phyloP scores from a whole-genome alignment of 2,113 vertebrate genomes.

The Smithornis capensis region DNA sequence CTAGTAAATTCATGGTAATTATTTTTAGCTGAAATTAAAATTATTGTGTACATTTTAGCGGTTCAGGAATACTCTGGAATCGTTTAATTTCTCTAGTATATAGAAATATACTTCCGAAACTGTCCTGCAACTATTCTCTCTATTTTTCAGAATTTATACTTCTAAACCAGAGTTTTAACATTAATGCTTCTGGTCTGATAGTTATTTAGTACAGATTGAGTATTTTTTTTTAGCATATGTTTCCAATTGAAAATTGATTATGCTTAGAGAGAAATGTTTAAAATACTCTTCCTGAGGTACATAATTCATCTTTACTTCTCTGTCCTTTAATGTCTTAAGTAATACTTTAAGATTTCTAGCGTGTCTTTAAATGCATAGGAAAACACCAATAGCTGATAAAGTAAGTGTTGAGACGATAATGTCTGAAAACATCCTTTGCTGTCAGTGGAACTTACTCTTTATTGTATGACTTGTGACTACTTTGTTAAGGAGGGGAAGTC shows the following conservation, averaged over 20 bases:
- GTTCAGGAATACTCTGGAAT: not conserved
- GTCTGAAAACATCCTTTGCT: not conserved
- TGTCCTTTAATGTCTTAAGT: not conserved
- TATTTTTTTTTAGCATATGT: not conserved
- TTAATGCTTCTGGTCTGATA: not conserved
- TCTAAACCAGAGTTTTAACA: not conserved
- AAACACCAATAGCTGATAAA: not conserved
- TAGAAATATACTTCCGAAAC: not conserved
- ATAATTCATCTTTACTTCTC: not conserved
- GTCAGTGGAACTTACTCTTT: not conserved
- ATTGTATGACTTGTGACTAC: not conserved
- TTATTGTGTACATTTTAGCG: not conserved
- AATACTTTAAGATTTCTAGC: not conserved
- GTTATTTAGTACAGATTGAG: not conserved
- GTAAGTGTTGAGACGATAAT: not conserved
- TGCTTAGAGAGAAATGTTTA: not conserved
- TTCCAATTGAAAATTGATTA: not conserved
- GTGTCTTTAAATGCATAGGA: not conserved
- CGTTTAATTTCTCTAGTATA: not conserved
- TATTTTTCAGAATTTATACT: not conserved
- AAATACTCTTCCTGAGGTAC: not conserved
- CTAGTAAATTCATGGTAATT: not conserved
- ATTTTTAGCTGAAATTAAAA: not conserved
- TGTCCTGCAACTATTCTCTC: not conserved
- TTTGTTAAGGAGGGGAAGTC: not conserved